phyloP scores from a whole-genome alignment of 2,113 vertebrate genomes.

The Octodon degus region DNA sequence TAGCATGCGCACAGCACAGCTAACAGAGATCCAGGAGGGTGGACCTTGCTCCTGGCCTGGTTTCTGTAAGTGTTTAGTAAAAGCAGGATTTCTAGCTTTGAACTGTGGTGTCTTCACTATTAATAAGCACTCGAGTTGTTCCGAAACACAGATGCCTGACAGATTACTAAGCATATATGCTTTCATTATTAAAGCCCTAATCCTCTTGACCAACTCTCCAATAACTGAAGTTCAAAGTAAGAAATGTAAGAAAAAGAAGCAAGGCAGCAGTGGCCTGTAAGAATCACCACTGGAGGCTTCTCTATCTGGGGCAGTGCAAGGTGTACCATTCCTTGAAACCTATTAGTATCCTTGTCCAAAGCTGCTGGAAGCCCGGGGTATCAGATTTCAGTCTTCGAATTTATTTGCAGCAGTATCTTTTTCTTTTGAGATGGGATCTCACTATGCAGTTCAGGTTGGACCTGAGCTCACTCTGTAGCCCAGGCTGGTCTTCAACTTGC shows the following conservation, averaged over 20 bases:
- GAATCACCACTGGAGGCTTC: not conserved
- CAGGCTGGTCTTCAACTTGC: too few relatives aligned
- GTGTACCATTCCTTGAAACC: not conserved
- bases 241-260: not conserved
- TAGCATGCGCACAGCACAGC: not conserved
- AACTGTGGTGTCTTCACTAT: not conserved
- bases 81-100: not conserved
- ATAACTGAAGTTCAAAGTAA: not conserved
- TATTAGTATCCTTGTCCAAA: not conserved
- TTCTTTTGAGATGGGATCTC: too few relatives aligned
- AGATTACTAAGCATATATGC: not conserved
- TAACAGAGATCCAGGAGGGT: not conserved
- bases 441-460: too few relatives aligned
- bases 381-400: not conserved
- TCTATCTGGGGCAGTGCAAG: not conserved
- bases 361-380: not conserved
- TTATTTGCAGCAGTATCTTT: not conserved
- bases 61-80: not conserved
- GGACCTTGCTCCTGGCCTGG: not conserved
- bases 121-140: not conserved
- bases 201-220: not conserved
- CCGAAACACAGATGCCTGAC: not conserved
- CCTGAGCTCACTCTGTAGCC: too few relatives aligned
- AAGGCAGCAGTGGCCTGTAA: not conserved
- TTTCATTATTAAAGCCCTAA: slow-evolving; percentile 10